These are phyloP conservation scores for Chloebia gouldiae DNA, from an alignment of 2,113 vertebrate genomes.

Conservation along the genomic window DNA sequence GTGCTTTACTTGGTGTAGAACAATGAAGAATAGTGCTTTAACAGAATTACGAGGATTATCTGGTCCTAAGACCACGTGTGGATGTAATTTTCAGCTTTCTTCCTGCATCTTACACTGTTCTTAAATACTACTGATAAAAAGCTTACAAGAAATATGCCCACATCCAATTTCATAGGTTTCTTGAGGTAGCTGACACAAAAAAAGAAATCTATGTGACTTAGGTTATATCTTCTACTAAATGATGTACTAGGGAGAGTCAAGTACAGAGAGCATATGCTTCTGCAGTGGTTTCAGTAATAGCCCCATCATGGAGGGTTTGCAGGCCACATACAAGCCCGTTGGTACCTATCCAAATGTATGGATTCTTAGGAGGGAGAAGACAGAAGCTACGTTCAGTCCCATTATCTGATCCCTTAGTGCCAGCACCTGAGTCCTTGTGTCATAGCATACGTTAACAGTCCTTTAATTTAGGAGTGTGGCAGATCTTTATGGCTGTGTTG, in stretches of 20 bases:
- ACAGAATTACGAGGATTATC: neutral
- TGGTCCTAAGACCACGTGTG: neutral
- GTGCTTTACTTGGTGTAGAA: neutral
- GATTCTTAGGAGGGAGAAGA: neutral
- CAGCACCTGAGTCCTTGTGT: neutral
- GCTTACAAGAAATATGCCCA: neutral
- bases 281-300: neutral
- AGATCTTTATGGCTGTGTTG: neutral
- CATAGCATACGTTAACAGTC: neutral
- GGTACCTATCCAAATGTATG: neutral
- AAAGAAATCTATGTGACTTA: neutral
- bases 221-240: neutral
- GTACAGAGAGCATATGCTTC: neutral
- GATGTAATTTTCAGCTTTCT: neutral
- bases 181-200: neutral
- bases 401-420: neutral
- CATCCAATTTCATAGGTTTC: neutral
- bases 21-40: neutral
- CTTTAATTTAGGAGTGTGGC: neutral
- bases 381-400: neutral
- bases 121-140: neutral
- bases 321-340: neutral
- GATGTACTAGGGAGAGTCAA: neutral
- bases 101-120: neutral
- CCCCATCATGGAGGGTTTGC: neutral